Evolutionary conservation across 2,113 vertebrate species (phyloP).

Genomic region (Gasterosteus aculeatus): DNA sequence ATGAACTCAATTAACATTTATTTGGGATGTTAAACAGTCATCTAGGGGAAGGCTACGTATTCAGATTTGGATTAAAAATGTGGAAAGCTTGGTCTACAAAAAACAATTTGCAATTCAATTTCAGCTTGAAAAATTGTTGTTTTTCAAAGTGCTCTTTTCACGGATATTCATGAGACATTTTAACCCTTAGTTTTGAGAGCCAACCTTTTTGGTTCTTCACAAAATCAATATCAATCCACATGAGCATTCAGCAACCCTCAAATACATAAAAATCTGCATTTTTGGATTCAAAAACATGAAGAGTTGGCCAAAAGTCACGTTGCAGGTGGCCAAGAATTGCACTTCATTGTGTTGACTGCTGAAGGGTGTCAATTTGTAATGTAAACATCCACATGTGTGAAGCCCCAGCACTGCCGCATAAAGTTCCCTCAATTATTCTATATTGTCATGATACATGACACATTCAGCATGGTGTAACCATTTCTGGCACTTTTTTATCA

Average conservation of each 20-base stretch:
- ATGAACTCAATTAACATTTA: too few relatives aligned
- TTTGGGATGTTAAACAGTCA: background rate
- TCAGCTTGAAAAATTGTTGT: too few relatives aligned
- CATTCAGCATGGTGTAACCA: slow-evolving; percentile 41
- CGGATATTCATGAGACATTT: too few relatives aligned
- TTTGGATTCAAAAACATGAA: too few relatives aligned
- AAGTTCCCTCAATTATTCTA: slow-evolving; percentile 65
- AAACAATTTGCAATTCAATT: background rate
- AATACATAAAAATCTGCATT: too few relatives aligned
- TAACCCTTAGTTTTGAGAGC: too few relatives aligned
- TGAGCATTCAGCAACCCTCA: too few relatives aligned
- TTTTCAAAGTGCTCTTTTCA: too few relatives aligned
- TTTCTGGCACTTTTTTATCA: slow-evolving; percentile 68
- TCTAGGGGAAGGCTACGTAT: background rate
- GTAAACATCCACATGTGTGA: background rate
- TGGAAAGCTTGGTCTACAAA: background rate
- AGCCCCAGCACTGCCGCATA: slow-evolving; percentile 39
- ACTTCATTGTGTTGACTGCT: background rate
- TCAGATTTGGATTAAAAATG: background rate
- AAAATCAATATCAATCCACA: too few relatives aligned
- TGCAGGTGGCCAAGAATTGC: too few relatives aligned
- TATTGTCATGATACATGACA: slow-evolving; percentile 54
- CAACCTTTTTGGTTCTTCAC: too few relatives aligned
- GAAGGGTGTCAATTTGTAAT: background rate
- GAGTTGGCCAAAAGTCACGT: too few relatives aligned